These are phyloP conservation scores for Tinea trinotella DNA, from an alignment of 2,888 invertebrate genomes.

Conservation along the genomic window DNA sequence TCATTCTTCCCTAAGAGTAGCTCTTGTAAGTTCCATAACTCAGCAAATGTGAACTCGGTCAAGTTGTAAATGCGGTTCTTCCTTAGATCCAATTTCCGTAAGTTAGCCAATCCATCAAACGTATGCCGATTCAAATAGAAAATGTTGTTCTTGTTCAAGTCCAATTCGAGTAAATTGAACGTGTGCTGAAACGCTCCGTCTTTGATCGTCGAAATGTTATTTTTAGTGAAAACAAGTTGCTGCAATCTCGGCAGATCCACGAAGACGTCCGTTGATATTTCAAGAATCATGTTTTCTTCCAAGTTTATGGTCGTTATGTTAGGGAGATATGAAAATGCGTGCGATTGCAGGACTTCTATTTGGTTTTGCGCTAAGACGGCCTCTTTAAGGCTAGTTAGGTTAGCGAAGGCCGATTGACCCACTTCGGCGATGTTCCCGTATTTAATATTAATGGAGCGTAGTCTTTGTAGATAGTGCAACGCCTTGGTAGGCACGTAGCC, in stretches of 20 bases:
- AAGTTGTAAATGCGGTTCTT: conserved; percentile 83
- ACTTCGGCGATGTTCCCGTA: conserved; percentile 81
- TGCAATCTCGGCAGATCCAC: conserved; percentile 79
- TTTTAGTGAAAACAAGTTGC: conserved; percentile 86
- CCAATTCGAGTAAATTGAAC: conserved; percentile 82
- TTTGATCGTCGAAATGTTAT: conserved; percentile 87
- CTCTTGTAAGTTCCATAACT: conserved; percentile 81
- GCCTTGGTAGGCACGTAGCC: conserved; percentile 81
- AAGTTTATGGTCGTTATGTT: conserved; percentile 79
- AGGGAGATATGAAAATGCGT: conserved; percentile 81
- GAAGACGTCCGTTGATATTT: conserved; percentile 81
- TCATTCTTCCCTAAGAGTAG: conserved; percentile 79
- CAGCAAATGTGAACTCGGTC: conserved; percentile 84
- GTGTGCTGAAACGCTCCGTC: conserved; percentile 86
- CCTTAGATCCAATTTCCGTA: conserved; percentile 81
- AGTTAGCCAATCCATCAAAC: conserved; percentile 82
- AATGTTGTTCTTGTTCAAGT: conserved; percentile 84
- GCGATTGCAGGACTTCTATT: conserved; percentile 77
- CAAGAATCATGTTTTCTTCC: conserved; percentile 82
- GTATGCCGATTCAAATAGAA: conserved; percentile 82
- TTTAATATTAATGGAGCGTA: conserved; percentile 78
- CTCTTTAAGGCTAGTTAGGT: conserved; percentile 77
- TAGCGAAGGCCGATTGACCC: conserved; percentile 80
- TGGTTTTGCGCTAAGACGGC: conserved; percentile 79
- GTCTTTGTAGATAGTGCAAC: conserved; percentile 75